Evolutionary conservation across 1,140 invertebrate genomes (phyloP), one percentile per base, ranked within the genome.

Genomic region (Zaprionus ornatus): DNA sequence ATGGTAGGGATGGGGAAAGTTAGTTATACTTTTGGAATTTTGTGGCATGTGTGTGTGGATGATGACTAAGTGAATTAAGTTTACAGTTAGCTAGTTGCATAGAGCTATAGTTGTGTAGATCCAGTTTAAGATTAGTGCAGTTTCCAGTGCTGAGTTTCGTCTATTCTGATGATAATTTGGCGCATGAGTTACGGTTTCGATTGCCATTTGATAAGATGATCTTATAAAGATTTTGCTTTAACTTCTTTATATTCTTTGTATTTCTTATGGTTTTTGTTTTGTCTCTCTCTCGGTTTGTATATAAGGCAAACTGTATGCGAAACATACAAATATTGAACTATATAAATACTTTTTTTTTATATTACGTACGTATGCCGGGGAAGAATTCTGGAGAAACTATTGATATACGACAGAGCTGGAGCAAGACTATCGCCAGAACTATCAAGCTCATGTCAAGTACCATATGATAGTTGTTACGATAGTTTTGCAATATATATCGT

Each of bases 231-330:
- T 25, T 73, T 55, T 74, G 15, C 27, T 64, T 56, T 48, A 64
- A 29, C 9, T 65, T 32, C 9, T 69, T 40, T 63, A 23, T 29
- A 45, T 65, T 32, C 9, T 69, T 40, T 63, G 23, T 29, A 45
- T 35, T 19, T 55, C 21, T 62, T 27, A 25, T 42, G 7, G 52
- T 40, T 65, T 3, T 60, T 23, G 3, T 60, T 45, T 25, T 60
- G 65, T 81, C 13, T 79, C 56, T 79, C 60, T 82, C 56, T 79
- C 71, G 68, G 81, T 63, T 87, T 90, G 86, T 90, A 90, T 90
- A 90, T 90, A 90, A 90, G 85, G 85, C 85, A 90, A 90, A 90
- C 84, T 88, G 84, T 88, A 88, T 88, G 84, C 84, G 74, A 81
- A 75, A 71, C 76, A 82, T 85, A 90, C 86, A 74, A 85, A 76